A percentile compares a stretch with the other conserved stretches of the same genome.
These are phyloP conservation scores for Radopholus similis DNA, from an alignment of 1,140 invertebrate species.

Conservation along the genomic window DNA sequence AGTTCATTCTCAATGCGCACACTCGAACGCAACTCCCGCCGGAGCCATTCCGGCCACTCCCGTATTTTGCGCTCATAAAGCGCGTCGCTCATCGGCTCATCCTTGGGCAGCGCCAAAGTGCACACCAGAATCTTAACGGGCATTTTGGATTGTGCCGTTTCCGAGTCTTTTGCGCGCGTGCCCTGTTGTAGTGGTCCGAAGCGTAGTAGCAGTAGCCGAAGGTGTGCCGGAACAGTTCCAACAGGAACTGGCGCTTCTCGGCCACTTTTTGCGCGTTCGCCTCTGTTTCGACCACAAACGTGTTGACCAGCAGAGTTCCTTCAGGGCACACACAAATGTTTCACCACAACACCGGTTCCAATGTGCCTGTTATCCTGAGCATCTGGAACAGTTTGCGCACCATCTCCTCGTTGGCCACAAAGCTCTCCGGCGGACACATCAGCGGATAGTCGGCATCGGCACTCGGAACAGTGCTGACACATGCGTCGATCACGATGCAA, in stretches of 20 bases:
- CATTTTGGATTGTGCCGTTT: background rate
- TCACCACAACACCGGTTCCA: background rate
- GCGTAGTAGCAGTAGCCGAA: constrained; percentile 16
- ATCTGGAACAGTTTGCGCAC: constrained; percentile 14
- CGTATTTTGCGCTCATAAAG: background rate
- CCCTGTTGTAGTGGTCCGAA: background rate
- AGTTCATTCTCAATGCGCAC: background rate
- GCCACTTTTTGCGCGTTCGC: background rate
- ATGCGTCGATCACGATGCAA: constrained; percentile 9
- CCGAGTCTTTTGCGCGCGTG: background rate
- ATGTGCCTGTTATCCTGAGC: background rate
- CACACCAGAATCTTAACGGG: background rate
- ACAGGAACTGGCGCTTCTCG: constrained; percentile 1
- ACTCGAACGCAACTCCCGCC: background rate
- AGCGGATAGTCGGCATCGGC: background rate
- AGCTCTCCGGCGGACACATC: background rate
- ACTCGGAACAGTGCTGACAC: background rate
- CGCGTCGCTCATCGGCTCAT: background rate
- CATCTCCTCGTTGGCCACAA: constrained; percentile 2
- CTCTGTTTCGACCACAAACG: background rate
- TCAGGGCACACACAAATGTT: background rate
- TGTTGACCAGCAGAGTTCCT: constrained; percentile 13
- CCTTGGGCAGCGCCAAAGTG: background rate
- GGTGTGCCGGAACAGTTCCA: constrained; percentile 10
- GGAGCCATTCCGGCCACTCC: background rate